phyloP scores from a whole-genome alignment of 2,888 invertebrate genomes.

The Aporophyla lueneburgensis region DNA sequence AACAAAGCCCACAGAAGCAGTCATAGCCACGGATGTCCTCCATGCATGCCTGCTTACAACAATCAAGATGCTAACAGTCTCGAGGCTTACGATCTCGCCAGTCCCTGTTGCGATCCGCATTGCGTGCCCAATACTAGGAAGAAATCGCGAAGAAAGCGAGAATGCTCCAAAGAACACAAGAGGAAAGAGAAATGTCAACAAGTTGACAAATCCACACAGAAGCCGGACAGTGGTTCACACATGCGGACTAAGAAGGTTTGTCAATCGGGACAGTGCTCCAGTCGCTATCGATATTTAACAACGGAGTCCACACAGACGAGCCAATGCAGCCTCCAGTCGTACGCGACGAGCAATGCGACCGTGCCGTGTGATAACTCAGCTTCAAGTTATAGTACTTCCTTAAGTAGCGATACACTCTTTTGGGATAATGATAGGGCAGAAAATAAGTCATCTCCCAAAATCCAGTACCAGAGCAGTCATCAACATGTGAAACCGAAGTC shows the following conservation, averaged over 20 bases:
- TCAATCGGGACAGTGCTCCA: slow-evolving; percentile 82
- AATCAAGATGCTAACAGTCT: slow-evolving; percentile 94
- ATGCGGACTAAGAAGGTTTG: slow-evolving; percentile 86
- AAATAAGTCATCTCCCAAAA: slow-evolving; percentile 86
- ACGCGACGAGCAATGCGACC: slow-evolving; percentile 94
- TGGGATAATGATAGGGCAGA: slow-evolving; percentile 93
- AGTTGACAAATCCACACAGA: slow-evolving; percentile 86
- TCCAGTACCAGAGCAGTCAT: slow-evolving; percentile 87
- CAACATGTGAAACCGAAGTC: slow-evolving; percentile 94
- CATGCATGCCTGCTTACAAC: slow-evolving; percentile 92
- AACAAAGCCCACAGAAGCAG: slow-evolving; percentile 81
- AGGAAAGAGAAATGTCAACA: slow-evolving; percentile 91
- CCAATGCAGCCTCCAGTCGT: slow-evolving; percentile 95
- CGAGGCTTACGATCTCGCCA: slow-evolving; percentile 96
- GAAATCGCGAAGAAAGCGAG: slow-evolving; percentile 89
- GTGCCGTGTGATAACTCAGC: slow-evolving; percentile 93
- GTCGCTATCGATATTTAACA: slow-evolving; percentile 92
- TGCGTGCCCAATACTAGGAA: slow-evolving; percentile 93
- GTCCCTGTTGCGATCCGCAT: slow-evolving; percentile 96
- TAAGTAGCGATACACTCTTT: slow-evolving; percentile 96
- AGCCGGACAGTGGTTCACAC: slow-evolving; percentile 87
- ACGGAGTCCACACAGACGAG: slow-evolving; percentile 93
- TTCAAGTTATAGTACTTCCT: slow-evolving; percentile 95
- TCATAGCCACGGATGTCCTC: slow-evolving; percentile 92
- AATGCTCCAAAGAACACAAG: slow-evolving; percentile 92